Conservation (phyloP, 1,140 invertebrate species). For the Pentalonia nigronervosa region DNA sequence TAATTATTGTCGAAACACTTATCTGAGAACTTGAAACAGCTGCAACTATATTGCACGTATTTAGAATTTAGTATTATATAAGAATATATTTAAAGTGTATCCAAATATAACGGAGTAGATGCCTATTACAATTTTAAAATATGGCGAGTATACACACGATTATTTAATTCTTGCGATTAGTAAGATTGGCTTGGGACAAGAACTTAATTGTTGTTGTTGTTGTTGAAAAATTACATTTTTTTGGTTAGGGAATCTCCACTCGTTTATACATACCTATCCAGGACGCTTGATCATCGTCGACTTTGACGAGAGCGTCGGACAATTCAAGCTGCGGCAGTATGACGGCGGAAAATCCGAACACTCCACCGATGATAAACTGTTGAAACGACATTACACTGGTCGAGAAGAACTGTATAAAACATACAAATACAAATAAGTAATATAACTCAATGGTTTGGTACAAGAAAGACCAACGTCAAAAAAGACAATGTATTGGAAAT, state of each 20-base stretch:
- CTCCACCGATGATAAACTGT: conserved; percentile 33
- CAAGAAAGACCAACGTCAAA: neutral
- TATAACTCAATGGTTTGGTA: neutral
- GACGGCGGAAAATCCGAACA: conserved; percentile 35
- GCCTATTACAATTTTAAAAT: neutral
- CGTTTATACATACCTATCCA: conserved; percentile 53
- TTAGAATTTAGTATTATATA: no score
- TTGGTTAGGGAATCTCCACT: no score
- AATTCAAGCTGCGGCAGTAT: conserved; percentile 46
- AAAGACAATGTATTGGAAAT: neutral
- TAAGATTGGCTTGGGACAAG: neutral
- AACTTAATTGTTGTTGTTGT: neutral
- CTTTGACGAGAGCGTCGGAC: neutral
- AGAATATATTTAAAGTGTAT: no score
- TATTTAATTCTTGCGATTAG: neutral
- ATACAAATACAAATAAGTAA: neutral
- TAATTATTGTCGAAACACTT: no score
- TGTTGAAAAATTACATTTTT: neutral
- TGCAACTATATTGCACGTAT: no score
- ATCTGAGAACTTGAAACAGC: no score
- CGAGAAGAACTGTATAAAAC: neutral
- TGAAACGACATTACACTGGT: conserved; percentile 42
- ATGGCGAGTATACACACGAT: neutral
- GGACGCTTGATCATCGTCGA: conserved; percentile 19
- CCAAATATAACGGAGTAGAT: neutral